A percentile compares a stretch with the other conserved stretches of the same genome.
Conservation (phyloP, 2,888 invertebrate species). For the Crepidodera aurea region DNA sequence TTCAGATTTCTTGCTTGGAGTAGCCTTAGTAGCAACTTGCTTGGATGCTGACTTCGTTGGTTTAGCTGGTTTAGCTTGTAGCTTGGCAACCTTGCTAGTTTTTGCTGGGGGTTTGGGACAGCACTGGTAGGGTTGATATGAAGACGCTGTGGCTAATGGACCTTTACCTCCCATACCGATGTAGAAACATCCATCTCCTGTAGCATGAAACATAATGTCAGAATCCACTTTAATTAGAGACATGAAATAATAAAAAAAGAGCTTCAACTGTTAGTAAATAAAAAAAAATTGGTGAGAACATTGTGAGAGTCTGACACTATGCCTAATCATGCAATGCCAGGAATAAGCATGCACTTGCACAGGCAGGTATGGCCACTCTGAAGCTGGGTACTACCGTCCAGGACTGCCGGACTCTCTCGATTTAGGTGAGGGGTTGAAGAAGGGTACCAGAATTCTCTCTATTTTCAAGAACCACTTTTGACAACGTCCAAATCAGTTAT, state of each 20-base stretch:
- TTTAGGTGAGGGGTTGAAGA: conserved; percentile 23
- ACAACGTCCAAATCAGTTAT: conserved; percentile 25
- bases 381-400: conserved; percentile 48
- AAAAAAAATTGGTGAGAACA: conserved; percentile 45
- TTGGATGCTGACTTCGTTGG: conserved; percentile 51
- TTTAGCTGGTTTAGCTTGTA: conserved; percentile 61
- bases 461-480: conserved; percentile 32
- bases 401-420: conserved; percentile 46
- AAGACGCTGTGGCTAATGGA: conserved; percentile 76
- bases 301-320: conserved; percentile 62
- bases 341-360: conserved; percentile 51
- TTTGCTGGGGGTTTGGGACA: conserved; percentile 86
- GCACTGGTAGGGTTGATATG: conserved; percentile 91
- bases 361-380: conserved; percentile 52
- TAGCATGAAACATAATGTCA: conserved; percentile 80
- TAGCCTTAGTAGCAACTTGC: conserved; percentile 33
- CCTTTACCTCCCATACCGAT: conserved; percentile 91
- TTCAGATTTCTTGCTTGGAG: conserved; percentile 56
- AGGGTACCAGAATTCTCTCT: conserved; percentile 23
- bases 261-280: conserved; percentile 54
- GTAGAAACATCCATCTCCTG: conserved; percentile 98
- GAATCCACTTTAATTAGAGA: conserved; percentile 62
- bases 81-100: conserved; percentile 82
- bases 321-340: conserved; percentile 57
- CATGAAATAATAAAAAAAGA: conserved; percentile 40